Evolutionary conservation across 2,113 vertebrate genomes (phyloP), one percentile per base, ranked within the genome.

Genomic region (Myrmophylax atrothorax): DNA sequence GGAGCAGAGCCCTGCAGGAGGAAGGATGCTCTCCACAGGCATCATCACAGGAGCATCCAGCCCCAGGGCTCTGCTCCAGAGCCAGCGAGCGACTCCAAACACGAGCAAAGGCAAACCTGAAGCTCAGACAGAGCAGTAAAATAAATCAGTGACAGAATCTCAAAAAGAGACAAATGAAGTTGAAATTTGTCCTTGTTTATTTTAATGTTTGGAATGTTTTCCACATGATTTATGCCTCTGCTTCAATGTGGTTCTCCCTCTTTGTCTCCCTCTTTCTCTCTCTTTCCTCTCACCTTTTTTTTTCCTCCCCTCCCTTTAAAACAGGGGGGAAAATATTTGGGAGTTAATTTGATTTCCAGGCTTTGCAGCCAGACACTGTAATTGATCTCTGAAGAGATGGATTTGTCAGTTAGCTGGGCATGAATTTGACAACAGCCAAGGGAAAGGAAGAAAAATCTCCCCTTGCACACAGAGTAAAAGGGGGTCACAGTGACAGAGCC

Each of bases 311-410:
- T 40, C 40, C 40, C 22, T 55, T 68, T 52, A 24, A 77, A 94
- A 53, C 22, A 47, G 18, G 9, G 3, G 55, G 29, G 68, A 67
- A 73, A 52, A 97, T 92, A 97, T 97, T 98, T 96, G 94, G 93
- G 85, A 98, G 97, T 98, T 98, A 98, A 98, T 98, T 98, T 97
- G 95, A 98, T 98, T 98, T 98, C 95, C 89, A 98, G 97, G 95
- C 95, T 97, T 97, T 77, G 23, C 94, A 98, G 97, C 85, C 96
- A 98, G 97, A 98, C 97, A 96, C 90, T 90, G 97, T 97, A 97
- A 98, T 97, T 98, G 98, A 98, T 98, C 97, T 97, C 97, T 80
- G 67, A 98, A 98, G 98, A 97, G 98, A 98, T 98, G 97, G 96
- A 98, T 98, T 98, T 98, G 97, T 97, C 25, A 53, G 94, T 97